Conservation (phyloP, 2,797 vertebrate species). For the Limnodromus scolopaceus region DNA sequence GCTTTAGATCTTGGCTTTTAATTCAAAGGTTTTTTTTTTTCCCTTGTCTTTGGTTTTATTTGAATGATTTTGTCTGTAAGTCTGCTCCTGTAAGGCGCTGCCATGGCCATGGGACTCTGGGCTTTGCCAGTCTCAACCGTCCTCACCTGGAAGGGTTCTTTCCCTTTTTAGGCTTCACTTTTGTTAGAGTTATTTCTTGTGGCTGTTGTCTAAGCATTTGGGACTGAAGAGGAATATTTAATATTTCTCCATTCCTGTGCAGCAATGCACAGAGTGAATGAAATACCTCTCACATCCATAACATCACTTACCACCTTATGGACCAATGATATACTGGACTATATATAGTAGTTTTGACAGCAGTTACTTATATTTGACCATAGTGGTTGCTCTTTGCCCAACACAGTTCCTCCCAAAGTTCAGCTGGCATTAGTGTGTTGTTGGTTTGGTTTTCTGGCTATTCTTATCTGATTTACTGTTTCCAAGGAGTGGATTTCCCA, state of each 20-base stretch:
- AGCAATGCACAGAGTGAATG: neutral
- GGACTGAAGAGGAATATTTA: neutral
- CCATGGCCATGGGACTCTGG: neutral
- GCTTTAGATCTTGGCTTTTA: neutral
- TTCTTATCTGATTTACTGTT: neutral
- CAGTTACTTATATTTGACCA: neutral
- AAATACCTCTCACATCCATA: accelerated
- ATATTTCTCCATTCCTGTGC: neutral
- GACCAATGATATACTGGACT: too few species aligned
- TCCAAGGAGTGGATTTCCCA: conserved; percentile 59
- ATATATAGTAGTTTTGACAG: neutral
- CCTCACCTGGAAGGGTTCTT: accelerated
- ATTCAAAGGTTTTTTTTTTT: neutral
- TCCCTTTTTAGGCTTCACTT: neutral
- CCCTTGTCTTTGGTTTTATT: neutral
- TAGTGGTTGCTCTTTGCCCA: neutral
- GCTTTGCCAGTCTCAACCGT: neutral
- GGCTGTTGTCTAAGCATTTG: neutral
- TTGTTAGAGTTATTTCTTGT: neutral
- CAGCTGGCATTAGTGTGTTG: neutral
- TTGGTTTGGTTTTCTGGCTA: neutral
- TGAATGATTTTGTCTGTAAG: neutral
- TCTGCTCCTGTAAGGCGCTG: neutral
- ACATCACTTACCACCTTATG: neutral
- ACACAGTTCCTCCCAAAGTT: neutral